Evolutionary conservation across 2,888 invertebrate genomes (phyloP), one percentile per base, ranked within the genome.

Genomic region (Mesorhabditis spiculigera): DNA sequence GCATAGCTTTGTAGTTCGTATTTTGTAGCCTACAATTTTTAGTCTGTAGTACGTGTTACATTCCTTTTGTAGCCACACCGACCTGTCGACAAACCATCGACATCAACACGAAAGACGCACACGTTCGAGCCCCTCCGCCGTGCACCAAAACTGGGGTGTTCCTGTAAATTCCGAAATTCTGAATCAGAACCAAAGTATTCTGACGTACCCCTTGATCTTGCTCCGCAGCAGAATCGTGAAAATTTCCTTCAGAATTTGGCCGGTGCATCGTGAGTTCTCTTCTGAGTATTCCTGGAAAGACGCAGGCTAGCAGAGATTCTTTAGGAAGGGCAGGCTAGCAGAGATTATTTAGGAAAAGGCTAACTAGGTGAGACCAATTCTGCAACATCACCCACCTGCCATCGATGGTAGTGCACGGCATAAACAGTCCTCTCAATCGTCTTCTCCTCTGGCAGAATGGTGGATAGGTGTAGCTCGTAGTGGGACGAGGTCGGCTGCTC

Each of bases 71-170:
- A 28, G 28, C 28, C 28, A 28, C 58, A 13, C n/a, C n/a, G 8
- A 50, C 58, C 58, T 50, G 58, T 50, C 58, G 58, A 50, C 58
- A 50, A 50, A 50, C 58, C 58, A 50, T 50, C n/a, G 58, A 50
- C 58, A 50, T 13, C 8, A 50, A n/a, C 8, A 50, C 58, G n/a
- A 50, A 50, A 50, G 58, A 1, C 8, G 58, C 58, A 10, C 10
- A 50, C 8, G 8, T 50, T 50, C 58, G 8, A n/a, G 58, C 58
- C n/a, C 58, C 58, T 13, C 58, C 58, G 58, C 58, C 58, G n/a
- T 50, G 58, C 10, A 50, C 58, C 10, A 50, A n/a, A n/a, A 50
- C n/a, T 50, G 58, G 58, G 8, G 58, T 3, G n/a, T 50, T 10
- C 8, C 58, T 50, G 58, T 13, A 50, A 50, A 13, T 50, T 50